A percentile compares a stretch with the other conserved stretches of the same genome.
These are phyloP conservation scores for Diadophis punctatus DNA, from an alignment of 2,113 vertebrate species.

Conservation along the genomic window DNA sequence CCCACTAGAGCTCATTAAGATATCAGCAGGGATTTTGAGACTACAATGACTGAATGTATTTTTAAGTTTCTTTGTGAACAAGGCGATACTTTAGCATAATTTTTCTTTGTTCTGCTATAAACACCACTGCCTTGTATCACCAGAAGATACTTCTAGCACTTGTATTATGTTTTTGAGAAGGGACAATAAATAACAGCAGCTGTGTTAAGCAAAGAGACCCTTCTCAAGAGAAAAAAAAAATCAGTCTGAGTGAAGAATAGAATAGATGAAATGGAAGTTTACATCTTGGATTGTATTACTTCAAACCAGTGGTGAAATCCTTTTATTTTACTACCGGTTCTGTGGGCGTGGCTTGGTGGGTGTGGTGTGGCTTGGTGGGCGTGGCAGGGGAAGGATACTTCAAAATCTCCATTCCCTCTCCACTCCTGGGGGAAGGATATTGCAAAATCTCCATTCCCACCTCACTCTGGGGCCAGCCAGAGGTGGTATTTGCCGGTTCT, in stretches of 20 bases:
- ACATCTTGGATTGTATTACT: background rate
- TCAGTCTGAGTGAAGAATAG: background rate
- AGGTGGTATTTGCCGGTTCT: too few species aligned
- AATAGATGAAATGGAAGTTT: background rate
- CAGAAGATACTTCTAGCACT: background rate
- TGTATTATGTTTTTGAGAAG: background rate
- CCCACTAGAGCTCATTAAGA: conserved; percentile 21
- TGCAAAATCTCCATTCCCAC: too few species aligned
- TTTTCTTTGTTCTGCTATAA: background rate
- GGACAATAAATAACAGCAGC: background rate
- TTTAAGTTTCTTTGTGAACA: conserved; percentile 3
- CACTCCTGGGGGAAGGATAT: too few species aligned
- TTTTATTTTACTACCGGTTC: too few species aligned
- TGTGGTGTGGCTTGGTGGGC: too few species aligned
- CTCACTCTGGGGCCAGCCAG: too few species aligned
- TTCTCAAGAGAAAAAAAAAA: background rate
- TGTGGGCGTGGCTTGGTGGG: too few species aligned
- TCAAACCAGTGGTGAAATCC: too few species aligned
- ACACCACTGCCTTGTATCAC: background rate
- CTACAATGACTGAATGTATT: background rate
- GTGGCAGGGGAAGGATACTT: too few species aligned
- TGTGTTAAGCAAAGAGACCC: background rate
- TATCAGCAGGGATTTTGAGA: background rate
- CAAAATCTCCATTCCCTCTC: too few species aligned
- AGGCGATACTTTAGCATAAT: background rate